A percentile compares a stretch with the other conserved stretches of the same genome.
phyloP scores from a whole-genome alignment of 2,797 vertebrate species.

The Podarcis lilfordi region DNA sequence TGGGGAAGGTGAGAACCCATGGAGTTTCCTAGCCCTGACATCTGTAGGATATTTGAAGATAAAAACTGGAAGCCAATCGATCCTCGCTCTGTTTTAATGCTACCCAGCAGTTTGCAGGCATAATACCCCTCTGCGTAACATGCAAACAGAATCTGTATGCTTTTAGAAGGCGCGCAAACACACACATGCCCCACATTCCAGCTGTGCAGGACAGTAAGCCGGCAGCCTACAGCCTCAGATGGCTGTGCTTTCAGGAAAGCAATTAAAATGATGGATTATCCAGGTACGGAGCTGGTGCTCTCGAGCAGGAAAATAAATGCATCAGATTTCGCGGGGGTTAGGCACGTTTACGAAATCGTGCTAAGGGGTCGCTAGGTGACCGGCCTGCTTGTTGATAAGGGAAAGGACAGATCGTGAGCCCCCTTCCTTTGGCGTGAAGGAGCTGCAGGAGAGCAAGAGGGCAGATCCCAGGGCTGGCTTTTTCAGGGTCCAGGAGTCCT shows the following conservation, averaged over 20 bases:
- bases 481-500: no score
- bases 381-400: neutral
- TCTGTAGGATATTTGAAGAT: no score
- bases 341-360: constrained; percentile 43
- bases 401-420: neutral
- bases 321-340: constrained; percentile 25
- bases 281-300: constrained; percentile 19
- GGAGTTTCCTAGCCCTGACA: no score
- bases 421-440: no score
- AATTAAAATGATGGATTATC: constrained; percentile 65
- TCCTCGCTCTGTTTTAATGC: neutral
- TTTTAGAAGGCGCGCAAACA: neutral
- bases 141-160: neutral
- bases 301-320: constrained; percentile 43
- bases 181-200: neutral
- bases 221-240: neutral
- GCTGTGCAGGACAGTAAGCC: neutral
- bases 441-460: no score
- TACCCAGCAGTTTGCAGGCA: neutral
- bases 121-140: neutral
- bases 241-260: constrained; percentile 50
- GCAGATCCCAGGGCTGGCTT: no score
- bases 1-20: no score
- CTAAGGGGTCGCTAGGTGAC: neutral
- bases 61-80: neutral